Conservation (phyloP, 2,888 invertebrate species). For the Hyppa rectilinea region DNA sequence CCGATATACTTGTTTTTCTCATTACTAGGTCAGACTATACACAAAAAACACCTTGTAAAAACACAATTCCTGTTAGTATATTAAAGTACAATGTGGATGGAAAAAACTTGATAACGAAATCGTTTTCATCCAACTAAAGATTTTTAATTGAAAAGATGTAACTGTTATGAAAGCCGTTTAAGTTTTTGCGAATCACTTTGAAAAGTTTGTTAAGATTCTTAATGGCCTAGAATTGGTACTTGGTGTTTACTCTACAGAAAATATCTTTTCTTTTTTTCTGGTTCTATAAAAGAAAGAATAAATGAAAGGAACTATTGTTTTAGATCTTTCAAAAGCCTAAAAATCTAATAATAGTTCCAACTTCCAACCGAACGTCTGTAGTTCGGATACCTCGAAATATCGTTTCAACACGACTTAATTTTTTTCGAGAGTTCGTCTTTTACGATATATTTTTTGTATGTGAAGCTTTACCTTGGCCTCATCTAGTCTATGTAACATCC, state of each 20-base stretch:
- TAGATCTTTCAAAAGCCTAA: background rate
- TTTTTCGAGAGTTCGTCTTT: slow-evolving; percentile 2
- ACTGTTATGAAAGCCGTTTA: slow-evolving; percentile 32
- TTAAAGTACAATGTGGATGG: slow-evolving; percentile 6
- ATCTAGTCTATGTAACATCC: background rate
- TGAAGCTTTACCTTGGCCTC: background rate
- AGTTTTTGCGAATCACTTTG: slow-evolving; percentile 37
- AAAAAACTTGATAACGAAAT: slow-evolving; percentile 45
- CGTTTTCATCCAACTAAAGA: slow-evolving; percentile 46
- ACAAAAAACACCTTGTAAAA: slow-evolving; percentile 44
- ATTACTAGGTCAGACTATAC: slow-evolving; percentile 40
- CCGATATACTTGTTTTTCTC: slow-evolving; percentile 43
- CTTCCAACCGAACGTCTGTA: background rate
- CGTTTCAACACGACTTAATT: background rate
- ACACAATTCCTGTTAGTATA: slow-evolving; percentile 33
- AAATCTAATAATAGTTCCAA: slow-evolving; percentile 7
- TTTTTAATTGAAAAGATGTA: slow-evolving; percentile 49
- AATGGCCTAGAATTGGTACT: slow-evolving; percentile 39
- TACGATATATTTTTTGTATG: slow-evolving; percentile 25
- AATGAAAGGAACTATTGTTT: background rate
- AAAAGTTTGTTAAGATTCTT: slow-evolving; percentile 41
- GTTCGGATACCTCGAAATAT: background rate
- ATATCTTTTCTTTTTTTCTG: background rate
- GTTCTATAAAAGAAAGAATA: background rate
- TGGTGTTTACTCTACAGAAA: slow-evolving; percentile 18